A percentile compares a stretch with the other conserved stretches of the same genome.
Conservation (phyloP, 2,888 invertebrate species). For the Drosophila eohydei region DNA sequence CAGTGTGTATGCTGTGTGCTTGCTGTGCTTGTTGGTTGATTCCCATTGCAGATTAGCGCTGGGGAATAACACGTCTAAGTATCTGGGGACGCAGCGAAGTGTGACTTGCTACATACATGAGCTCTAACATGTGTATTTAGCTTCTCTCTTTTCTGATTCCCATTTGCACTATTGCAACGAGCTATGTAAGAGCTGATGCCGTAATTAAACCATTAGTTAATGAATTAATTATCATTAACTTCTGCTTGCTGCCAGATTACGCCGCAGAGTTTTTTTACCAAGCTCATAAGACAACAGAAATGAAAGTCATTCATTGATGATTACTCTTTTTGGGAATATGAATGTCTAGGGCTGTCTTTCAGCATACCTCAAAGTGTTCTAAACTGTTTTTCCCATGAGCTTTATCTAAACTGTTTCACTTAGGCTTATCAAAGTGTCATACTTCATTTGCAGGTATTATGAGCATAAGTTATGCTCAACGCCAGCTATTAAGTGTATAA, state of each 20-base stretch:
- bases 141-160: too few relatives aligned
- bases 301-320: not conserved
- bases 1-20: slow-evolving; percentile 6
- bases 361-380: not conserved
- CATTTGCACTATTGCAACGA: not conserved
- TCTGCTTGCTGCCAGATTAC: not conserved
- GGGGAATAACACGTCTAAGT: slow-evolving; percentile 21
- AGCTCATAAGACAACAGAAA: not conserved
- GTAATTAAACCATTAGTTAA: slow-evolving; percentile 19
- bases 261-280: not conserved
- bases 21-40: slow-evolving; percentile 18
- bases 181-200: not conserved
- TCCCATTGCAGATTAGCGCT: slow-evolving; percentile 11
- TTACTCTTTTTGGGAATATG: not conserved
- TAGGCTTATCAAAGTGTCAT: not conserved
- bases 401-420: too few relatives aligned
- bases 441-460: not conserved
- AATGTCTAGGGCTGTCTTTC: not conserved
- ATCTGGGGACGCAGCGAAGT: slow-evolving; percentile 25
- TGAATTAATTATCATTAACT: slow-evolving; percentile 9
- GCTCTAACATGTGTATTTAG: not conserved
- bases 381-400: not conserved
- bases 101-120: not conserved
- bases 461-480: not conserved
- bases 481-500: not conserved